Evolutionary conservation across 2,888 invertebrate species (phyloP).

Genomic region (Mantis religiosa): DNA sequence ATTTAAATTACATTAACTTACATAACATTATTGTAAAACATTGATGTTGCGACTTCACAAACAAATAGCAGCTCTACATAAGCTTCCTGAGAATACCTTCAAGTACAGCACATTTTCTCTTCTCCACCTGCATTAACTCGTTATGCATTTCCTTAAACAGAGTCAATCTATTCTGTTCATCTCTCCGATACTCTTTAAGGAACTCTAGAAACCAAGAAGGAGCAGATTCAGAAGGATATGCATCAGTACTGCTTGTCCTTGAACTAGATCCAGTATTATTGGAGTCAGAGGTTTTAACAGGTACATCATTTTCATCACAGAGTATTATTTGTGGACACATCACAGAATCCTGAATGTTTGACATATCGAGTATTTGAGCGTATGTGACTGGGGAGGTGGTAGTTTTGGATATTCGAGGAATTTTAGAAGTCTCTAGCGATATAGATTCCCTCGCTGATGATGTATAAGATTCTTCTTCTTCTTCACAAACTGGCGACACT

Average conservation of each 20-base stretch:
- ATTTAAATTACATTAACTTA: too few species aligned
- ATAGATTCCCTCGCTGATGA: background rate
- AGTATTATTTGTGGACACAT: background rate
- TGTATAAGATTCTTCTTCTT: background rate
- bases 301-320: background rate
- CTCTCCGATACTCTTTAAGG: constrained; percentile 13
- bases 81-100: constrained; percentile 15
- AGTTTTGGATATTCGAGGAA: background rate
- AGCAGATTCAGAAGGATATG: background rate
- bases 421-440: background rate
- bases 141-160: constrained; percentile 21
- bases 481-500: background rate
- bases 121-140: constrained; percentile 20
- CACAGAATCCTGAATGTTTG: background rate
- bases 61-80: background rate
- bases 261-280: background rate
- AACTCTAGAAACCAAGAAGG: constrained; percentile 25
- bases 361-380: background rate
- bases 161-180: constrained; percentile 15
- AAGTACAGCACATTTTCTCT: constrained; percentile 18
- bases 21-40: too few species aligned
- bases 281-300: background rate
- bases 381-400: background rate
- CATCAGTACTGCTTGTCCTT: background rate
- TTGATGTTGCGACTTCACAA: too few species aligned